Conservation (phyloP, 2,888 invertebrate species). For the Lottia gigantea region DNA sequence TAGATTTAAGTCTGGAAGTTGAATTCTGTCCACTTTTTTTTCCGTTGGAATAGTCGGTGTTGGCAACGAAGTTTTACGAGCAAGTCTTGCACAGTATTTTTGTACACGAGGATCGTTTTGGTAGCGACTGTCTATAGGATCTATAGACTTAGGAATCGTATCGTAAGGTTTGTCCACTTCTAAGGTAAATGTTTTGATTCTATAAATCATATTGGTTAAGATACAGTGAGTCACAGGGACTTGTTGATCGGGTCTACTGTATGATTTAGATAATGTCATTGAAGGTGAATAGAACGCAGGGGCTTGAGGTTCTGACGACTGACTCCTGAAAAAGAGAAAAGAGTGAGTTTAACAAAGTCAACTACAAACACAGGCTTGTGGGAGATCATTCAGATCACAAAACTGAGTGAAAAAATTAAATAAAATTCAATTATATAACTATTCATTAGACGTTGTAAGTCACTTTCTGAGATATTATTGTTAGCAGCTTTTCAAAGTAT, state of each 20-base stretch:
- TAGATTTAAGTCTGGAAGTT: neutral
- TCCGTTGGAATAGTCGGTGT: neutral
- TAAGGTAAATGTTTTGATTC: conserved; percentile 2
- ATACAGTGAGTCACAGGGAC: neutral
- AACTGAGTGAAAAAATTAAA: no score
- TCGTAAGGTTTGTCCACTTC: conserved; percentile 28
- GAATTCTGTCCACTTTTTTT: neutral
- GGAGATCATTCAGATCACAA: no score
- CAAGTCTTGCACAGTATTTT: conserved; percentile 31
- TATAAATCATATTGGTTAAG: neutral
- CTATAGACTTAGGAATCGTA: conserved; percentile 41
- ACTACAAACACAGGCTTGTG: no score
- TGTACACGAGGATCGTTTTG: conserved; percentile 56
- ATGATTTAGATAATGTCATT: neutral
- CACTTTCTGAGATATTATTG: no score
- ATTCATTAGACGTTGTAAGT: no score
- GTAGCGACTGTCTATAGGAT: conserved; percentile 43
- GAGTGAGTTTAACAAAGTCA: no score
- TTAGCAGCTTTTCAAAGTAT: no score
- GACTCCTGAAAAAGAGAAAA: neutral
- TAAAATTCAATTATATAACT: no score
- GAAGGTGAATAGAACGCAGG: neutral
- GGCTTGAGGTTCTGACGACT: no score
- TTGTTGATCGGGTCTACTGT: neutral
- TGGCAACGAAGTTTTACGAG: conserved; percentile 10